These are phyloP conservation scores for Sminthopsis crassicaudata DNA, from an alignment of 2,113 vertebrate genomes.

Conservation along the genomic window DNA sequence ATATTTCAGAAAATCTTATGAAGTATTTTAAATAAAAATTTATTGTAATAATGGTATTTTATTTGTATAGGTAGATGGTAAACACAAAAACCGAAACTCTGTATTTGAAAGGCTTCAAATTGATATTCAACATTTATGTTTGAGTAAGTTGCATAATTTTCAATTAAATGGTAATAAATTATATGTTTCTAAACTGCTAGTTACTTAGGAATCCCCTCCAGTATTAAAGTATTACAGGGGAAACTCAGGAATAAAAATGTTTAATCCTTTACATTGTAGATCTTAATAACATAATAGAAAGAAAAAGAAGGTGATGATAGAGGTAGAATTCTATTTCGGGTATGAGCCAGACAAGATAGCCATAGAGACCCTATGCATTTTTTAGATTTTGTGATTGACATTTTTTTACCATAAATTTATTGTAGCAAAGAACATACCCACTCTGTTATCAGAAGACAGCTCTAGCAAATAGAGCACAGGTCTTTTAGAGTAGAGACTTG, in stretches of 20 bases:
- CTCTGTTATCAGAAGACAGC: background rate
- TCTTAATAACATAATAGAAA: background rate
- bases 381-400: background rate
- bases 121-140: constrained; percentile 96
- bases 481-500: background rate
- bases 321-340: background rate
- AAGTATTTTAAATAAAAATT: constrained; percentile 38
- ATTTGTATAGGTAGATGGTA: constrained; percentile 92
- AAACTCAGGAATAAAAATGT: background rate
- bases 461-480: background rate
- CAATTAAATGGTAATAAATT: constrained; percentile 6
- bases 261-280: background rate
- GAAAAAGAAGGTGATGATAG: background rate
- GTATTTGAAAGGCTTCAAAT: constrained; percentile 95
- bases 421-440: background rate
- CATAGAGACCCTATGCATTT: background rate
- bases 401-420: background rate
- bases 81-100: constrained; percentile 88
- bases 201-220: constrained; percentile 52
- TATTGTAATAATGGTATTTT: constrained; percentile 45
- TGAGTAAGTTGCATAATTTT: constrained; percentile 87
- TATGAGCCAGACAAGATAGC: background rate
- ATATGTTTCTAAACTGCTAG: constrained; percentile 17
- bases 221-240: constrained; percentile 9
- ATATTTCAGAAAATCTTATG: constrained; percentile 18